These are phyloP conservation scores for Pristiophorus japonicus DNA, from an alignment of 2,113 vertebrate genomes.

Conservation along the genomic window DNA sequence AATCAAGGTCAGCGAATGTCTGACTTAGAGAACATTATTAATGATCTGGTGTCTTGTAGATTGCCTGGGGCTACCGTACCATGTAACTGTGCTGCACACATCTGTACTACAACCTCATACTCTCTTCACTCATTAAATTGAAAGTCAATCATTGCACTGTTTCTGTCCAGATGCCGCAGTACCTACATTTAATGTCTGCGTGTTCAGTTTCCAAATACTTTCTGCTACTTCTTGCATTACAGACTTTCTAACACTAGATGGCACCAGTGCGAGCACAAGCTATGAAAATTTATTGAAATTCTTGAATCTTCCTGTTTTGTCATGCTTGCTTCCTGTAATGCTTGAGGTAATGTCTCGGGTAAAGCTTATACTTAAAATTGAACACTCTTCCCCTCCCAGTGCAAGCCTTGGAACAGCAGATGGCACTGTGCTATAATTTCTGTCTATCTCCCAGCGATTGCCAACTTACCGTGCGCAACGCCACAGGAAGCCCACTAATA, in stretches of 20 bases:
- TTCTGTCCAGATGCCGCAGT: neutral
- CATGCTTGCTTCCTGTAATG: neutral
- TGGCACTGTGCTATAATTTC: neutral
- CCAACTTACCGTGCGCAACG: neutral
- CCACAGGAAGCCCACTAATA: neutral
- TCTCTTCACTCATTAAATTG: neutral
- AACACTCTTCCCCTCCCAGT: neutral
- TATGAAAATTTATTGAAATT: neutral
- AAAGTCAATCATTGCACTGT: neutral
- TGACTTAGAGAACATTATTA: neutral
- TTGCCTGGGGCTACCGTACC: neutral
- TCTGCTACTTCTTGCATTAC: neutral
- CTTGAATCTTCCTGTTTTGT: neutral
- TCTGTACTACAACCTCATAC: neutral
- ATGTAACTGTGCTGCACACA: neutral
- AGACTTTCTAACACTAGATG: slow-evolving; percentile 1
- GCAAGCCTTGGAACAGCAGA: neutral
- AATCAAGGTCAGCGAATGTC: slow-evolving; percentile 19
- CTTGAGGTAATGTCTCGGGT: neutral
- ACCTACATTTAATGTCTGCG: neutral
- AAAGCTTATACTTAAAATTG: neutral
- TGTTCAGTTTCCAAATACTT: neutral
- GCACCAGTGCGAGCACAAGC: neutral
- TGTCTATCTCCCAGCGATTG: neutral
- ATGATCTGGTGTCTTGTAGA: neutral